Conservation (phyloP, 2,797 vertebrate species). For the Chelon labrosus region DNA sequence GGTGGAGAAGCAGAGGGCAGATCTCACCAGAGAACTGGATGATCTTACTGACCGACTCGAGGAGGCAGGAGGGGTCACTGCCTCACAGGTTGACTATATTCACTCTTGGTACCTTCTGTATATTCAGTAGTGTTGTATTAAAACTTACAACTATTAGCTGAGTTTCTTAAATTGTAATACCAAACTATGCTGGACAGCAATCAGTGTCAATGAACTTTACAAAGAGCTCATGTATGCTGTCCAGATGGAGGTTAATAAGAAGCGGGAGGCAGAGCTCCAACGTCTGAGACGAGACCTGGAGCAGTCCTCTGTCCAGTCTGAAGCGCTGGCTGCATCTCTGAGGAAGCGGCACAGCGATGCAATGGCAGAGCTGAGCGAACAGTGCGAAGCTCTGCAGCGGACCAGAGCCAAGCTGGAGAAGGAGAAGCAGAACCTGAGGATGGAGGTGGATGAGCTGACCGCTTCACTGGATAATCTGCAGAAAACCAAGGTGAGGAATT, state of each 20-base stretch:
- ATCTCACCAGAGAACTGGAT: conserved; percentile 86
- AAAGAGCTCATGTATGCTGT: background rate
- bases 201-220: background rate
- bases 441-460: conserved; percentile 86
- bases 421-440: conserved; percentile 86
- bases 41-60: conserved; percentile 88
- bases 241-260: conserved; percentile 88
- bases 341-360: conserved; percentile 82
- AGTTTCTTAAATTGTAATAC: no score
- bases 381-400: conserved; percentile 86
- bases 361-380: conserved; percentile 83
- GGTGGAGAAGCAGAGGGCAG: conserved; percentile 89
- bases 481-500: conserved; percentile 82
- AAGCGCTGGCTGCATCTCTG: conserved; percentile 76
- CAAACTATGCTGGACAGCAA: background rate
- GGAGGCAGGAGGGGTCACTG: conserved; percentile 86
- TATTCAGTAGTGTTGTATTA: no score
- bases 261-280: conserved; percentile 85
- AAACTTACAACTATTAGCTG: no score
- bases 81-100: conserved; percentile 76
- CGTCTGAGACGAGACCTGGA: conserved; percentile 86
- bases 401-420: conserved; percentile 86
- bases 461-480: conserved; percentile 83
- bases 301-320: conserved; percentile 82
- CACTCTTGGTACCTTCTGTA: no score